Conservation (phyloP, 1,140 invertebrate genomes). For the Eurosta solidaginis region DNA sequence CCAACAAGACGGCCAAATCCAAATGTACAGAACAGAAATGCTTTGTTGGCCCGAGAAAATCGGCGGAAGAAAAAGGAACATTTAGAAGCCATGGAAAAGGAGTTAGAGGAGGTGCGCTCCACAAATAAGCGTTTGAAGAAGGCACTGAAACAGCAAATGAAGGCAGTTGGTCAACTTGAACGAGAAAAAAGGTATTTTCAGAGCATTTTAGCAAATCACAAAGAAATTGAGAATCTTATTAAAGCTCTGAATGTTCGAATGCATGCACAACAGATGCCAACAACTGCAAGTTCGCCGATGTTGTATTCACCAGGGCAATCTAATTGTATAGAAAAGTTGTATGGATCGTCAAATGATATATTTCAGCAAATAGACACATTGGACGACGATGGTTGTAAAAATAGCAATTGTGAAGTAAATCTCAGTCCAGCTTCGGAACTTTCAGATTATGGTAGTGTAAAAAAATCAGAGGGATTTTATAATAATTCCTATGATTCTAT, state of each 20-base stretch:
- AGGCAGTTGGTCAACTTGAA: slow-evolving; percentile 60
- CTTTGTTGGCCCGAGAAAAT: slow-evolving; percentile 66
- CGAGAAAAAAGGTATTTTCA: slow-evolving; percentile 63
- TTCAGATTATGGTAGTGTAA: slow-evolving; percentile 4
- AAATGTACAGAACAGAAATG: slow-evolving; percentile 60
- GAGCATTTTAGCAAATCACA: slow-evolving; percentile 62
- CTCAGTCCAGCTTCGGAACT: not conserved
- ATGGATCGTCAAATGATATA: not conserved
- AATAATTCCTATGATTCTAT: not conserved
- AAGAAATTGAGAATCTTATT: slow-evolving; percentile 28
- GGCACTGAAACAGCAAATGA: slow-evolving; percentile 60
- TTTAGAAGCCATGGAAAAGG: slow-evolving; percentile 63
- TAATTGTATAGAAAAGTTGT: not conserved
- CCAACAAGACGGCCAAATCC: slow-evolving; percentile 50
- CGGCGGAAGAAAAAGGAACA: slow-evolving; percentile 66
- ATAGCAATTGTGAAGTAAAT: not conserved
- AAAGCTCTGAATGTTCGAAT: slow-evolving; percentile 28
- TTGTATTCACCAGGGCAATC: not conserved
- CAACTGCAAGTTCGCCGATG: not conserved
- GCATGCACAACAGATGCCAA: not conserved
- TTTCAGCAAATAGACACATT: not conserved
- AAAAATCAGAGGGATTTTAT: not conserved
- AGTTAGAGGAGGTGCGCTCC: slow-evolving; percentile 57
- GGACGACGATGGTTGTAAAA: not conserved
- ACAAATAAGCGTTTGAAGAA: slow-evolving; percentile 62